Percentiles rank a stretch among this genome's conserved stretches.
Evolutionary conservation across 2,113 vertebrate species (phyloP).

Genomic region (Cardinalis cardinalis): DNA sequence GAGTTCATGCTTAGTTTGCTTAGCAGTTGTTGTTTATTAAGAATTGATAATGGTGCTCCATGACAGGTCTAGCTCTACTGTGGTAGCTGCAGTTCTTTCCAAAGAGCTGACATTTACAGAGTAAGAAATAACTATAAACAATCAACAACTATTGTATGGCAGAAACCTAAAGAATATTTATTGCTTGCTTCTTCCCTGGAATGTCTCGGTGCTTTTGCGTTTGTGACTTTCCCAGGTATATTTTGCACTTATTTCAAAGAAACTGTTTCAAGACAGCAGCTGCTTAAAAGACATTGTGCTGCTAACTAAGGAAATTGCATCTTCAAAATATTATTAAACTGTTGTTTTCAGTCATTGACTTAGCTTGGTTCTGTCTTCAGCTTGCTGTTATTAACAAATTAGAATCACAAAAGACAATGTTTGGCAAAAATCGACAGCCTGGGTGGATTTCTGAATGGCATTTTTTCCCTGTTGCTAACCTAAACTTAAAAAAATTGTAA

Average conservation of each 20-base stretch:
- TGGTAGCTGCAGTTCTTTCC: neutral
- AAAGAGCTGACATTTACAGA: neutral
- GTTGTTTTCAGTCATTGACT: neutral
- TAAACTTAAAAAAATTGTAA: neutral
- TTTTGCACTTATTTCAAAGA: neutral
- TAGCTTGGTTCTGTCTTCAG: neutral
- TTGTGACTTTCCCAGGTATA: neutral
- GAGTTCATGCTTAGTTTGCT: conserved; percentile 36
- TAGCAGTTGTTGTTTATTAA: conserved; percentile 19
- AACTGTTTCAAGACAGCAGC: neutral
- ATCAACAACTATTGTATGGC: neutral
- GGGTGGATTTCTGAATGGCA: neutral
- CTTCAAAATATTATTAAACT: neutral
- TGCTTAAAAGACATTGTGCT: neutral
- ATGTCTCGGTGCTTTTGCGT: neutral
- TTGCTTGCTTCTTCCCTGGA: neutral
- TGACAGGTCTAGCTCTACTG: neutral
- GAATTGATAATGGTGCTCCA: neutral
- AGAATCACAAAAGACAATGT: neutral
- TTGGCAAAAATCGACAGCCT: neutral
- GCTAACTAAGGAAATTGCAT: neutral
- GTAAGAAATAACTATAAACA: neutral
- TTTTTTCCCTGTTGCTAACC: neutral
- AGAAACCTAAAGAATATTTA: neutral
- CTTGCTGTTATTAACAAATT: neutral